These are phyloP conservation scores for Heliconius sara DNA, from an alignment of 2,888 invertebrate genomes.

Conservation along the genomic window DNA sequence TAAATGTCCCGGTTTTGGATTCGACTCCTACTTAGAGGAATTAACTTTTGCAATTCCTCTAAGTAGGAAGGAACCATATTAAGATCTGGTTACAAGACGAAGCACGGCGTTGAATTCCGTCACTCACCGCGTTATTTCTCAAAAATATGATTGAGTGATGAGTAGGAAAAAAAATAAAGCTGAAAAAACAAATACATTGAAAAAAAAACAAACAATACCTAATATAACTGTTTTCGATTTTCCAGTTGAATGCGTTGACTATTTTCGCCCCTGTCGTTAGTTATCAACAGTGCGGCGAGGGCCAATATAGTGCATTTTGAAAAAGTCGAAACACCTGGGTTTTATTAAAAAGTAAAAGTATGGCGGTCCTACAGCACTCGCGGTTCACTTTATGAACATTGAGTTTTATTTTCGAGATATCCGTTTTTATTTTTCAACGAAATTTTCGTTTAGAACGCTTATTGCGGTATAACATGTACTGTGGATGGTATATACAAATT, in stretches of 20 bases:
- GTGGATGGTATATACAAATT: neutral
- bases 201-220: constrained; percentile 12
- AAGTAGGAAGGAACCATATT: no score
- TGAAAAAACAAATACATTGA: no score
- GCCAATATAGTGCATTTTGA: constrained; percentile 36
- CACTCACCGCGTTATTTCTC: neutral
- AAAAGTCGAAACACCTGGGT: constrained; percentile 43
- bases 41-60: neutral
- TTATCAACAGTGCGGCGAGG: constrained; percentile 34
- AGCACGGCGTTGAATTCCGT: neutral
- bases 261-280: constrained; percentile 39
- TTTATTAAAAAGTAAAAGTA: constrained; percentile 37
- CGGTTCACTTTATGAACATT: constrained; percentile 36
- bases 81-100: neutral
- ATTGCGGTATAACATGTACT: neutral
- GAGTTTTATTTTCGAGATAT: constrained; percentile 11
- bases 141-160: neutral
- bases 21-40: neutral
- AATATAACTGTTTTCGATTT: constrained; percentile 27
- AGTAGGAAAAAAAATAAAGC: no score
- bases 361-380: constrained; percentile 34
- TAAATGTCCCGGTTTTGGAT: neutral
- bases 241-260: constrained; percentile 34
- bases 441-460: neutral
- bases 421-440: neutral